Evolutionary conservation across 2,113 vertebrate genomes (phyloP).

Genomic region (Scartelaos histophorus): DNA sequence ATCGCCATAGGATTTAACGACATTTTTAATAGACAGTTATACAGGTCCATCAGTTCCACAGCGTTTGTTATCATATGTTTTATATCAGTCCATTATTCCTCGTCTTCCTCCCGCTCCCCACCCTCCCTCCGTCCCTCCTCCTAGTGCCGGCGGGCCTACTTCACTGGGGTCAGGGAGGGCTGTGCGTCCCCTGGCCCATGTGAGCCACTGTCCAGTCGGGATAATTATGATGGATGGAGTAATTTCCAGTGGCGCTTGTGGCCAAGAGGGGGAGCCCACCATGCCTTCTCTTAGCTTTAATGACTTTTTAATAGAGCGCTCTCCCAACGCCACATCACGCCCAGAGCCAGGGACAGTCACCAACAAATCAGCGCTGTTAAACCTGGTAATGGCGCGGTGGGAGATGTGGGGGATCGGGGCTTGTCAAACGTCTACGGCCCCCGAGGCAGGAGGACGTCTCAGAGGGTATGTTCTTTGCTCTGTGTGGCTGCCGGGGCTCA

Average conservation of each 20-base stretch:
- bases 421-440: conserved; percentile 38
- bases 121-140: neutral
- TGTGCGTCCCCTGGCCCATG: conserved; percentile 61
- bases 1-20: neutral
- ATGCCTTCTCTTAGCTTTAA: conserved; percentile 75
- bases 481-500: neutral
- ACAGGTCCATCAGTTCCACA: neutral
- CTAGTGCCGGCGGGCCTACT: conserved; percentile 9
- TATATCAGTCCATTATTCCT: conserved; percentile 16
- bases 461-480: conserved; percentile 21
- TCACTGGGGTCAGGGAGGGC: conserved; percentile 57
- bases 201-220: conserved; percentile 64
- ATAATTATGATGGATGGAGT: conserved; percentile 83
- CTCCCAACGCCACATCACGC: conserved; percentile 62
- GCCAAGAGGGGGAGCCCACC: conserved; percentile 67
- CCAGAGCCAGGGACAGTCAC: conserved; percentile 52
- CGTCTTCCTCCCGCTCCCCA: conserved; percentile 10
- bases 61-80: neutral
- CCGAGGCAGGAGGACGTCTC: conserved; percentile 34
- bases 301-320: conserved; percentile 80
- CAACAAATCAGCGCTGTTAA: conserved; percentile 72
- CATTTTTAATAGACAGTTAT: neutral
- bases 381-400: conserved; percentile 63
- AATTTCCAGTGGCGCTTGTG: conserved; percentile 75
- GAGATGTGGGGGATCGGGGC: conserved; percentile 50